Conservation (phyloP, 2,113 vertebrate genomes). For the Pyxicephalus adspersus region DNA sequence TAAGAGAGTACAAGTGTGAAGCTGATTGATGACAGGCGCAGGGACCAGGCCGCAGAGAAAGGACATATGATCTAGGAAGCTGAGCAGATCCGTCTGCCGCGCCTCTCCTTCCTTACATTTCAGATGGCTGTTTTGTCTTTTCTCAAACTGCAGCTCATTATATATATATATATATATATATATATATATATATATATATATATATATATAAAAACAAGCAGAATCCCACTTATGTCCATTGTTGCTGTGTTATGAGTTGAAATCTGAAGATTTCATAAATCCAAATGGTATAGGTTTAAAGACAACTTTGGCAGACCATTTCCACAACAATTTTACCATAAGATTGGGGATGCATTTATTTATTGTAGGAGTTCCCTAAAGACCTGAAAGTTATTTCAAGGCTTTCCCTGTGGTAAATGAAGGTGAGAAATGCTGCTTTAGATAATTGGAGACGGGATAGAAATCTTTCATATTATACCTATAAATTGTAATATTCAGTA, state of each 20-base stretch:
- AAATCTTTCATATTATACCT: too few species aligned
- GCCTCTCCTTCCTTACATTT: constrained; percentile 24
- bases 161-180: constrained; percentile 2
- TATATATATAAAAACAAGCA: constrained; percentile 8
- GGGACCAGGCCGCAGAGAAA: constrained; percentile 48
- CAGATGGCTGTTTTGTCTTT: constrained; percentile 40
- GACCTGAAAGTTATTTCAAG: too few species aligned
- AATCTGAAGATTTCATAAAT: background rate
- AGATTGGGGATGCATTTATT: too few species aligned
- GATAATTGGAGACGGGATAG: too few species aligned
- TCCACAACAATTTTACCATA: too few species aligned
- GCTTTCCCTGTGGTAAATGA: too few species aligned
- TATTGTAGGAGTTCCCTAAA: too few species aligned
- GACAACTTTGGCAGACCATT: too few species aligned
- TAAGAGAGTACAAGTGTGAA: constrained; percentile 54
- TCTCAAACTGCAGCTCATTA: constrained; percentile 27
- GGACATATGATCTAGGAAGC: constrained; percentile 52
- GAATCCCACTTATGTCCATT: constrained; percentile 14
- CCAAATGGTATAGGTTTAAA: background rate
- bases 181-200: constrained; percentile 5
- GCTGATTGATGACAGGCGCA: constrained; percentile 54
- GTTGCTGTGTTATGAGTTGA: background rate
- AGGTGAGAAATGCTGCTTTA: too few species aligned
- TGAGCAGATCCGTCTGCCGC: constrained; percentile 16
- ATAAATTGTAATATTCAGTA: too few species aligned